These are phyloP conservation scores for Neopelma chrysocephalum DNA, from an alignment of 2,797 vertebrate genomes.

Conservation along the genomic window DNA sequence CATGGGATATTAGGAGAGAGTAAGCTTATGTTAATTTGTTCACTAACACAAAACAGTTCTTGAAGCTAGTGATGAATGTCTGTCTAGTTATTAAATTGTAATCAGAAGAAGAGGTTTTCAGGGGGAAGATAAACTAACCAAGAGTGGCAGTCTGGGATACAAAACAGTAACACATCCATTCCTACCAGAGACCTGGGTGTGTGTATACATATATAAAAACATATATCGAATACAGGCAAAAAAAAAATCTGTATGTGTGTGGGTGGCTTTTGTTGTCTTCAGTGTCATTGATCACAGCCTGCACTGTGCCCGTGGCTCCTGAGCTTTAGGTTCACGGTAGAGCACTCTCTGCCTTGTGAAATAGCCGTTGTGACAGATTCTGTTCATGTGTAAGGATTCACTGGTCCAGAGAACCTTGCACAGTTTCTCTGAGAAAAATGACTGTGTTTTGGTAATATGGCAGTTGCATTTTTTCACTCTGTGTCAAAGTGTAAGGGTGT, in stretches of 20 bases:
- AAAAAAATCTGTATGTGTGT: fast-evolving
- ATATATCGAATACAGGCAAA: neutral
- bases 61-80: neutral
- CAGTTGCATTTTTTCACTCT: neutral
- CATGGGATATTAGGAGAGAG: neutral
- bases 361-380: neutral
- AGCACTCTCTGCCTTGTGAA: neutral
- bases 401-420: neutral
- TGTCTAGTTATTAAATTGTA: neutral
- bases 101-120: neutral
- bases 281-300: neutral
- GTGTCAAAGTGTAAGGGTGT: neutral
- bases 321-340: neutral
- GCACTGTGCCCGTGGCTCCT: fast-evolving
- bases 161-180: neutral
- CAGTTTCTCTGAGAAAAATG: neutral
- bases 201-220: neutral
- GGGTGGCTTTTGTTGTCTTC: neutral
- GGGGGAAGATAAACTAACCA: neutral
- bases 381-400: neutral
- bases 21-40: neutral
- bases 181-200: neutral
- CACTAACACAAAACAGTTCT: neutral
- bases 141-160: neutral
- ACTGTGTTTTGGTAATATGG: neutral